Percentiles rank a stretch among this genome's conserved stretches.
Evolutionary conservation across 2,113 vertebrate species (phyloP).

Genomic region (Cardinalis cardinalis): DNA sequence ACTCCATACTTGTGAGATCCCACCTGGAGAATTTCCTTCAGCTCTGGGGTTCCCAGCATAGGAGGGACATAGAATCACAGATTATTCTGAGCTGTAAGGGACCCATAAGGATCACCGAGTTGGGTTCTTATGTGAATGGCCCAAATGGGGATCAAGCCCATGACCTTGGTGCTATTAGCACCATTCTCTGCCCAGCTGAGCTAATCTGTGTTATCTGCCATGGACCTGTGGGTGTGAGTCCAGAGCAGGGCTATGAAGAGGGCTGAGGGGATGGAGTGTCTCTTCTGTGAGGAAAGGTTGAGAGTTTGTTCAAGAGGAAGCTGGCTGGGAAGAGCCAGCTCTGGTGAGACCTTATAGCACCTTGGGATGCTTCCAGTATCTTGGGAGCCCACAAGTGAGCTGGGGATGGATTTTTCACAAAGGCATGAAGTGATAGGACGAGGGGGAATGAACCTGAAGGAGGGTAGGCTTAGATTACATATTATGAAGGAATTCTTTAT

Average conservation of each 20-base stretch:
- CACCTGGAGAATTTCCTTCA: background rate
- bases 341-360: background rate
- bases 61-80: background rate
- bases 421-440: background rate
- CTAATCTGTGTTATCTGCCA: background rate
- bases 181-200: background rate
- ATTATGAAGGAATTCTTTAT: background rate
- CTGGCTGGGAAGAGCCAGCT: background rate
- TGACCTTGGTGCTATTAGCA: too few species aligned
- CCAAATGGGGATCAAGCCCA: background rate
- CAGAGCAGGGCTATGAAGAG: background rate
- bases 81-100: background rate
- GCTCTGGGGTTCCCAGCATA: background rate
- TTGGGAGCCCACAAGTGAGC: background rate
- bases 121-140: background rate
- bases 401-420: background rate
- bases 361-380: background rate
- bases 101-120: fast-evolving
- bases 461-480: background rate
- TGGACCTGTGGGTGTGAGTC: fast-evolving
- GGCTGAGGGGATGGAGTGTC: background rate
- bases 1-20: background rate
- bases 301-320: background rate
- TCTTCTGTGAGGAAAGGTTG: background rate
- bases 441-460: background rate